These are phyloP conservation scores for Phoxinus dragarum DNA, from an alignment of 2,797 vertebrate genomes.

Conservation along the genomic window DNA sequence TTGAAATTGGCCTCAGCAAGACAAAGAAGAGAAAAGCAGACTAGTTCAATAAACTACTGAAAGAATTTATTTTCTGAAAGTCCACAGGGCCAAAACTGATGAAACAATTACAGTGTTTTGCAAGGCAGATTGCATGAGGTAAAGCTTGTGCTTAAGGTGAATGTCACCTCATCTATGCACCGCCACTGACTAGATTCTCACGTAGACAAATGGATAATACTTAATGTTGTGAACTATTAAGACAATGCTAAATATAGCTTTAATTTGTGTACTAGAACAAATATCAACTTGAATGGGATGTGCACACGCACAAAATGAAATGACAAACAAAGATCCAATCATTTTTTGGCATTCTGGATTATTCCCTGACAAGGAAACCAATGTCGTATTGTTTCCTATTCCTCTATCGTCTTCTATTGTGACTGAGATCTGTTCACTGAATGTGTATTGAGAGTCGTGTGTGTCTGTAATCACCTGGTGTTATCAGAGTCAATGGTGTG, in stretches of 20 bases:
- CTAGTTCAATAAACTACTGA: not conserved
- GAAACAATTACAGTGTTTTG: constrained; percentile 25
- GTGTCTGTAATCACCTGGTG: constrained; percentile 80
- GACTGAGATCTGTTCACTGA: not conserved
- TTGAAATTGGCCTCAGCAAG: not conserved
- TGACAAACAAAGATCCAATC: not conserved
- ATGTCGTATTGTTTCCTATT: not conserved
- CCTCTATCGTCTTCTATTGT: not conserved
- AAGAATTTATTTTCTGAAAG: not conserved
- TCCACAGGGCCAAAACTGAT: not conserved
- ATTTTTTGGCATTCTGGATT: not conserved
- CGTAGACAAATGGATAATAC: not conserved
- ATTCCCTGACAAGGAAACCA: not conserved
- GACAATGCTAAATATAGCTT: not conserved
- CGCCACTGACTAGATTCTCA: not conserved
- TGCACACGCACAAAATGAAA: not conserved
- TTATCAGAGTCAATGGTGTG: constrained; percentile 97
- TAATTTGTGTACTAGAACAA: not conserved
- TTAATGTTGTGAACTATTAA: not conserved
- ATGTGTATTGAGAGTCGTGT: not conserved
- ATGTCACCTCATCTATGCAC: not conserved
- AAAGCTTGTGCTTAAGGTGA: not conserved
- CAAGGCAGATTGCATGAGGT: constrained; percentile 6
- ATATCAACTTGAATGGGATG: not conserved
- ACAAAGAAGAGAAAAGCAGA: not conserved